phyloP scores from a whole-genome alignment of 1,140 invertebrate species.

The Ridgeia piscesae region DNA sequence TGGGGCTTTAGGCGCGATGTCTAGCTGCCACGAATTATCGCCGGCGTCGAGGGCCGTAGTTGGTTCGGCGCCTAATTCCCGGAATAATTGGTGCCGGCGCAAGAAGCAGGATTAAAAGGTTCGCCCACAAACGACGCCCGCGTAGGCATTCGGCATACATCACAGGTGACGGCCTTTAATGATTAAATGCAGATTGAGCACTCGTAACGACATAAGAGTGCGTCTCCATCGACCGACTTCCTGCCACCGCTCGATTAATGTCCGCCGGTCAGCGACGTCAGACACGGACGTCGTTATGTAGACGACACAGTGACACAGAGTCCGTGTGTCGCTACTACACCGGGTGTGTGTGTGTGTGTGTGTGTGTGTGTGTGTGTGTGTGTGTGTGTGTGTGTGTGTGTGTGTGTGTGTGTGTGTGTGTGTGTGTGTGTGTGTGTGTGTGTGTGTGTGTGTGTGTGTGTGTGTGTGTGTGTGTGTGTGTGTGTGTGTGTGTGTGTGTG shows the following conservation, averaged over 20 bases:
- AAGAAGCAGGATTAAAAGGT: background rate
- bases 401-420: no score
- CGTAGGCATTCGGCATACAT: background rate
- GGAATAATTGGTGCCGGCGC: background rate
- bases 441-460: no score
- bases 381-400: no score
- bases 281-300: background rate
- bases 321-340: background rate
- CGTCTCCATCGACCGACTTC: background rate
- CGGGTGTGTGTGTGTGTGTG: no score
- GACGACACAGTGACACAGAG: background rate
- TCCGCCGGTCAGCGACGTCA: background rate
- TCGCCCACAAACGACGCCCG: background rate
- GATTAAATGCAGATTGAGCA: background rate
- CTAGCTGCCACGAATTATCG: background rate
- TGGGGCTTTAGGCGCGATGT: background rate
- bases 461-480: no score
- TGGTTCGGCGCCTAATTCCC: background rate
- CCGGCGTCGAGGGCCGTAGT: background rate
- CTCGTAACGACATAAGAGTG: background rate
- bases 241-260: background rate
- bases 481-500: no score
- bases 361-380: no score
- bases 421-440: no score
- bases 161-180: background rate